Conservation (phyloP, 2,888 invertebrate genomes). For the Xylocampa areola region DNA sequence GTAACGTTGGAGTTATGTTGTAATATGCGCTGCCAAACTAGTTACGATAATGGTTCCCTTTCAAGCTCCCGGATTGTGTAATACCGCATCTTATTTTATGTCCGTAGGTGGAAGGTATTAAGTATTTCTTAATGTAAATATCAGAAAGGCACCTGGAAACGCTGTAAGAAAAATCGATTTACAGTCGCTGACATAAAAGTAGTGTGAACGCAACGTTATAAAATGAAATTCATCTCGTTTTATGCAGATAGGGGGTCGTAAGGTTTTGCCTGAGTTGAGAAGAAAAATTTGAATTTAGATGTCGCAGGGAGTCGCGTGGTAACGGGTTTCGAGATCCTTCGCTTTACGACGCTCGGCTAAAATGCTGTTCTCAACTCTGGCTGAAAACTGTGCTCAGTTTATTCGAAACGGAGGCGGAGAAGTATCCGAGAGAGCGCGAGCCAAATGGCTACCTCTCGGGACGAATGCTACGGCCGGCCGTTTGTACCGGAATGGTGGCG, state of each 20-base stretch:
- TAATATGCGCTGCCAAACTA: slow-evolving; percentile 49
- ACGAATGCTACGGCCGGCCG: slow-evolving; percentile 81
- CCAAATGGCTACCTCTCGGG: slow-evolving; percentile 85
- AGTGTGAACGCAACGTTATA: slow-evolving; percentile 75
- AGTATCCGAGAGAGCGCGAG: slow-evolving; percentile 78
- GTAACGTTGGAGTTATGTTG: slow-evolving; percentile 36
- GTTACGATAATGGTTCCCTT: slow-evolving; percentile 48
- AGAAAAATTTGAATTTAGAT: slow-evolving; percentile 88
- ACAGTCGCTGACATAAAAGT: slow-evolving; percentile 65
- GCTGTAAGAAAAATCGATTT: slow-evolving; percentile 63
- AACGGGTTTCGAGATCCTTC: slow-evolving; percentile 78
- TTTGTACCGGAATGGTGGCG: slow-evolving; percentile 78
- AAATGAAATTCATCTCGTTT: slow-evolving; percentile 82
- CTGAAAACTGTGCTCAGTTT: slow-evolving; percentile 83
- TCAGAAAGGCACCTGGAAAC: slow-evolving; percentile 48
- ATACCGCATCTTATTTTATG: slow-evolving; percentile 43
- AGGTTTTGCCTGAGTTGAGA: slow-evolving; percentile 71
- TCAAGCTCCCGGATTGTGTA: slow-evolving; percentile 38
- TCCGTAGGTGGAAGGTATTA: slow-evolving; percentile 20
- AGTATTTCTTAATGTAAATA: slow-evolving; percentile 24
- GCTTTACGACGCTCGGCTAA: slow-evolving; percentile 85
- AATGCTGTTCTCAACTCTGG: slow-evolving; percentile 83
- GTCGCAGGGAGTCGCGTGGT: slow-evolving; percentile 77
- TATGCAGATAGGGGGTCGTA: slow-evolving; percentile 80
- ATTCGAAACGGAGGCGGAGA: slow-evolving; percentile 82